Evolutionary conservation across 2,888 invertebrate species (phyloP).

Genomic region (Hydraecia micacea): DNA sequence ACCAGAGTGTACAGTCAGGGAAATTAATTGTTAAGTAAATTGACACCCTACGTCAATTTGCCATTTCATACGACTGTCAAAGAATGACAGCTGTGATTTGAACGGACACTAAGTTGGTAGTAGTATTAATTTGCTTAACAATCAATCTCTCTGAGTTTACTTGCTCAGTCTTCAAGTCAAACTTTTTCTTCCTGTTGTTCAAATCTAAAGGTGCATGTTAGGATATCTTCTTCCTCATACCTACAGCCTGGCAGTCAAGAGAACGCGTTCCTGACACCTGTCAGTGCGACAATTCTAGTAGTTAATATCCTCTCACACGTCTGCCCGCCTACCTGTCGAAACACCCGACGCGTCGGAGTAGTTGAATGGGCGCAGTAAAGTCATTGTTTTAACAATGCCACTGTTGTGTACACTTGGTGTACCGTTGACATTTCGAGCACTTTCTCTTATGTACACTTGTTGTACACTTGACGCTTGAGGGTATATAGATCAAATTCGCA

Average conservation of each 20-base stretch:
- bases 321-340: too few species aligned
- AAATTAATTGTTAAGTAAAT: neutral
- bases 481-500: neutral
- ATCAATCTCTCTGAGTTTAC: neutral
- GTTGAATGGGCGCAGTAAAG: too few species aligned
- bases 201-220: neutral
- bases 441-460: too few species aligned
- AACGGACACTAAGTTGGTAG: neutral
- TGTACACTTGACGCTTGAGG: too few species aligned
- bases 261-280: too few species aligned
- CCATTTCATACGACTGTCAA: too few species aligned
- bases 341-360: too few species aligned
- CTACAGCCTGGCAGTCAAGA: neutral
- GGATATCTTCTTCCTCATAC: neutral
- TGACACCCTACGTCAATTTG: neutral
- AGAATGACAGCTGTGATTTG: neutral
- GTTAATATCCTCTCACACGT: too few species aligned
- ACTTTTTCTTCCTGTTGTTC: neutral
- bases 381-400: too few species aligned
- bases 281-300: neutral
- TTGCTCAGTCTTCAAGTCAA: neutral
- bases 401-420: too few species aligned
- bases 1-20: neutral
- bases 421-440: too few species aligned
- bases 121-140: neutral